Evolutionary conservation across 2,797 vertebrate genomes (phyloP), one percentile per base, ranked within the genome.

Genomic region (Eurystomus glaucurus): DNA sequence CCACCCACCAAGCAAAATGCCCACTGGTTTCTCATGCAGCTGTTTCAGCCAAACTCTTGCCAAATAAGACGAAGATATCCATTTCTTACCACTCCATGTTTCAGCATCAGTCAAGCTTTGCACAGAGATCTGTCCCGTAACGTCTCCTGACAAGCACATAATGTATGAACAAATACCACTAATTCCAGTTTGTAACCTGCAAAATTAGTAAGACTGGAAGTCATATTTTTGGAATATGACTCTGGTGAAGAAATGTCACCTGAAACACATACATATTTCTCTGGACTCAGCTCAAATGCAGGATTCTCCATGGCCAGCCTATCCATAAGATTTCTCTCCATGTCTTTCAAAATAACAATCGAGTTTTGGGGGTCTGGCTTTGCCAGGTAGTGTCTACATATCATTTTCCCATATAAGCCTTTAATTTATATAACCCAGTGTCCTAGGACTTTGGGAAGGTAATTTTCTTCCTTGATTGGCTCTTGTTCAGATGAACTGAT

Each of bases 401-500:
- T 25, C 0, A n/a, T 75, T 79, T 91, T 51, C 65, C 35, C 22
- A 1, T 54, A 31, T 46, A 88, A 85, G 37, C 31, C 33, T 91
- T 71, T 54, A 29, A 75, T 91, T 88, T 78, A 35, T 91, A 81
- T 65, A 84, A 62, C 17, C 3, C 26, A 58, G 11, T 76, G 26
- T 41, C 39, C 43, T 72, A 69, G 70, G 43, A 79, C 21, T 84
- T 90, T 21, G 62, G 54, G n/a, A 84, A 95, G 74, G 21, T 35
- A 9, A 4, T 45, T 29, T 35, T 77, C 64, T 69, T 43, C 15
- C 72, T 83, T 93, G 33, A 62, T 39, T 61, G 65, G 51, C 33
- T 88, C 28, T 76, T 89, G n/a, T 68, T 93, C 80, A 90, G 43
- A 82, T 79, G 43, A 85, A 80, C 43, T 46, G 26, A 85, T 68